phyloP scores from a whole-genome alignment of 2,888 invertebrate genomes.

The Sminthurinus aureus region DNA sequence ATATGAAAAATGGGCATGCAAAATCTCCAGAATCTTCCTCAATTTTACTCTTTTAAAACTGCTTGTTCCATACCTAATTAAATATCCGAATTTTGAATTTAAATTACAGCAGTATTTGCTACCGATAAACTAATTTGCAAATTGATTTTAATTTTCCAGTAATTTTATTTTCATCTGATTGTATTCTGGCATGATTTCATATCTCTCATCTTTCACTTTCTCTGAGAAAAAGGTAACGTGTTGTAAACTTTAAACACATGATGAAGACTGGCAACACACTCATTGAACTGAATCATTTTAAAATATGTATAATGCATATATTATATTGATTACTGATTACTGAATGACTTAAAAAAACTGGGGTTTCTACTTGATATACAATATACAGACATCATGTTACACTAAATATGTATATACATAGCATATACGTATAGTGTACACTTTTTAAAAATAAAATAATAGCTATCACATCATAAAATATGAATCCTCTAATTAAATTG shows the following conservation, averaged over 20 bases:
- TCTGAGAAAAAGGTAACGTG: background rate
- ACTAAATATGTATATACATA: background rate
- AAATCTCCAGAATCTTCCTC: background rate
- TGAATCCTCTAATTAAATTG: too few species aligned
- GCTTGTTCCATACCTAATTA: background rate
- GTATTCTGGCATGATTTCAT: background rate
- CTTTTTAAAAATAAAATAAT: too few species aligned
- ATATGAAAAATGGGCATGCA: background rate
- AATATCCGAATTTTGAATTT: background rate
- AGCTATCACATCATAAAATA: too few species aligned
- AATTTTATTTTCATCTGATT: background rate
- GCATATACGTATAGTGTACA: too few species aligned
- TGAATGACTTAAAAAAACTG: slow-evolving; percentile 25
- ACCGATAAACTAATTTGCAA: background rate
- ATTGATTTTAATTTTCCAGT: background rate
- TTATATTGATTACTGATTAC: background rate
- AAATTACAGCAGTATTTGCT: background rate
- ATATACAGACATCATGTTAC: background rate
- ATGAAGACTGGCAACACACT: slow-evolving; percentile 38
- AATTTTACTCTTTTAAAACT: background rate
- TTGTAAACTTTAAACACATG: slow-evolving; percentile 3
- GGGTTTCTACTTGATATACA: background rate
- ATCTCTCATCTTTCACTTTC: background rate
- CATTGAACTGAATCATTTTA: slow-evolving; percentile 33
- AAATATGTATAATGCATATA: background rate